phyloP scores from a whole-genome alignment of 2,888 invertebrate species.

The Idaea straminata region DNA sequence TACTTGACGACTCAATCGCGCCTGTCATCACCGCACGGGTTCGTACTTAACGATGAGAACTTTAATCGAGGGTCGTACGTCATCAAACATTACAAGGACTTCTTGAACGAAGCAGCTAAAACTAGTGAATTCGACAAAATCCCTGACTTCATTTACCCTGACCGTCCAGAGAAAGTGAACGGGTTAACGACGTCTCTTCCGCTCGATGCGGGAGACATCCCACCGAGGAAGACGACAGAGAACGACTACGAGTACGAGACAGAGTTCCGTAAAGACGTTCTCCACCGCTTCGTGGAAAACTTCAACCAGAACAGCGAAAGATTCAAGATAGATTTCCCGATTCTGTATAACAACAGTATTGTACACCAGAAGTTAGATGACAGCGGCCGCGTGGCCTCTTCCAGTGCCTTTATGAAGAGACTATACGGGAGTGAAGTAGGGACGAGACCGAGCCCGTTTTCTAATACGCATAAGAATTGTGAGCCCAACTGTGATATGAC shows the following conservation, averaged over 20 bases:
- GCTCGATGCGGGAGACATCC: constrained; percentile 29
- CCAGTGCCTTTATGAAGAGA: constrained; percentile 55
- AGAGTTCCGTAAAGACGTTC: constrained; percentile 54
- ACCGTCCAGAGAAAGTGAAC: not conserved
- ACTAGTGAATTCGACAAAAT: constrained; percentile 46
- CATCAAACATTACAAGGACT: constrained; percentile 61
- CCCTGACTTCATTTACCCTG: constrained; percentile 27
- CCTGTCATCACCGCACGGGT: constrained; percentile 23
- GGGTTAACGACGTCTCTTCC: constrained; percentile 22
- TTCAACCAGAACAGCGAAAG: constrained; percentile 64
- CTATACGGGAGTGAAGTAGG: constrained; percentile 35
- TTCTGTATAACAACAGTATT: constrained; percentile 63
- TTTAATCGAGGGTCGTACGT: constrained; percentile 55
- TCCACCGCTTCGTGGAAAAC: constrained; percentile 61
- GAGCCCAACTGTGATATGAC: constrained; percentile 54
- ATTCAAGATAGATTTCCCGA: constrained; percentile 61
- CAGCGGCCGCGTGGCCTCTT: constrained; percentile 49
- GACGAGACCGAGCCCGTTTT: constrained; percentile 14
- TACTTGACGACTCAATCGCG: not conserved
- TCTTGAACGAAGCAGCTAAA: constrained; percentile 51
- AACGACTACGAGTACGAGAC: constrained; percentile 58
- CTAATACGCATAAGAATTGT: constrained; percentile 29
- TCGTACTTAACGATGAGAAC: constrained; percentile 36
- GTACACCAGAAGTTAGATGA: constrained; percentile 44
- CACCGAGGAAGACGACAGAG: constrained; percentile 28